phyloP scores from a whole-genome alignment of 2,113 vertebrate genomes.

The Epinephelus moara region DNA sequence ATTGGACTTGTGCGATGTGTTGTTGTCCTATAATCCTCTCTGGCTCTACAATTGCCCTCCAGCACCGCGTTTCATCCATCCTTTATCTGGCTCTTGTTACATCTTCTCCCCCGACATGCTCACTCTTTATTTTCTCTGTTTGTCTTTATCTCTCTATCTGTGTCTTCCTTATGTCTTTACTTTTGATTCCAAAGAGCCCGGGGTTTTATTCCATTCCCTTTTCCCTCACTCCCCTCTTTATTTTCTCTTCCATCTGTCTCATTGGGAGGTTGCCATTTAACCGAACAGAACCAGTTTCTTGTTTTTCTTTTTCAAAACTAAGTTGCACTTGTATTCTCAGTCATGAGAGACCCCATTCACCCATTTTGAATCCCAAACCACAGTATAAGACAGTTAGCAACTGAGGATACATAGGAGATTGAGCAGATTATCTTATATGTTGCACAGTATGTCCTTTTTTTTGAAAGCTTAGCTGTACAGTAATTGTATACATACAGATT shows the following conservation, averaged over 20 bases:
- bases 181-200: constrained; percentile 52
- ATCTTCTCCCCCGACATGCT: background rate
- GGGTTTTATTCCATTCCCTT: constrained; percentile 62
- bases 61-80: constrained; percentile 11
- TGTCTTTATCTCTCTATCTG: constrained; percentile 5
- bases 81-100: background rate
- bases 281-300: constrained; percentile 27
- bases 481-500: background rate
- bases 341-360: background rate
- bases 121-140: background rate
- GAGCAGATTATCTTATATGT: background rate
- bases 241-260: constrained; percentile 56
- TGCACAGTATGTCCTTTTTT: background rate
- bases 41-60: background rate
- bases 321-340: background rate
- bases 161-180: background rate
- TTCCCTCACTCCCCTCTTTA: constrained; percentile 6
- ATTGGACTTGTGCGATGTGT: too few relatives aligned
- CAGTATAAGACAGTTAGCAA: background rate
- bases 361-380: background rate
- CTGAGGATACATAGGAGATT: background rate
- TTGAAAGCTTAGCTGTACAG: background rate
- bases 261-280: constrained; percentile 50
- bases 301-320: constrained; percentile 1
- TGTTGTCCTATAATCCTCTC: background rate